Percentiles rank a stretch among this genome's conserved stretches.
These are phyloP conservation scores for Iselma pallidipennis DNA, from an alignment of 2,888 invertebrate species.

Conservation along the genomic window DNA sequence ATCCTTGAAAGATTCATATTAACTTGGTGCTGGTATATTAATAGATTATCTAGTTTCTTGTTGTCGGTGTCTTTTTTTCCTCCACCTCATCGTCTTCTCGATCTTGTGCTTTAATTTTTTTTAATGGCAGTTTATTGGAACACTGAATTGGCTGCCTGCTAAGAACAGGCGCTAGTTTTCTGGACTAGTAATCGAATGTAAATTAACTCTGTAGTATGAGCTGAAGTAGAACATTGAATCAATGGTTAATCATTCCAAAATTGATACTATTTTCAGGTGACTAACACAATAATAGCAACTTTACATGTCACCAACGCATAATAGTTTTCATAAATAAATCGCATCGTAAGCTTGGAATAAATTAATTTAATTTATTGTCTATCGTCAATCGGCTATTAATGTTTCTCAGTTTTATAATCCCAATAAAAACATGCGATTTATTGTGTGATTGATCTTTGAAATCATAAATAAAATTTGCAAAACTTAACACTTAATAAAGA, in stretches of 20 bases:
- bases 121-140: background rate
- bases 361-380: conserved; percentile 16
- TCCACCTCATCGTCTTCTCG: background rate
- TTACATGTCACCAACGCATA: too few species aligned
- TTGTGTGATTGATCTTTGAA: conserved; percentile 3
- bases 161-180: background rate
- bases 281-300: background rate
- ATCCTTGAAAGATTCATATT: conserved; percentile 19
- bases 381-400: conserved; percentile 16
- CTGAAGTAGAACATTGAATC: conserved; percentile 27
- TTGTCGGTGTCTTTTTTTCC: too few species aligned
- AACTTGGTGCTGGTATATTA: conserved; percentile 24
- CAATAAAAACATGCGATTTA: conserved; percentile 18
- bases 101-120: conserved; percentile 6
- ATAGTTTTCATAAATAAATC: background rate
- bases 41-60: conserved; percentile 10
- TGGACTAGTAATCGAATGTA: conserved; percentile 24
- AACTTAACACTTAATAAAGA: conserved; percentile 16
- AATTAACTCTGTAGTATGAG: conserved; percentile 35
- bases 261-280: background rate
- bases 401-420: conserved; percentile 12
- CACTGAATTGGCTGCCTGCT: background rate
- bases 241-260: background rate
- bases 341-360: conserved; percentile 1
- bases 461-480: conserved; percentile 16